Percentiles rank a stretch among this genome's conserved stretches.
phyloP scores from a whole-genome alignment of 2,888 invertebrate species.

The Clunio marinus region DNA sequence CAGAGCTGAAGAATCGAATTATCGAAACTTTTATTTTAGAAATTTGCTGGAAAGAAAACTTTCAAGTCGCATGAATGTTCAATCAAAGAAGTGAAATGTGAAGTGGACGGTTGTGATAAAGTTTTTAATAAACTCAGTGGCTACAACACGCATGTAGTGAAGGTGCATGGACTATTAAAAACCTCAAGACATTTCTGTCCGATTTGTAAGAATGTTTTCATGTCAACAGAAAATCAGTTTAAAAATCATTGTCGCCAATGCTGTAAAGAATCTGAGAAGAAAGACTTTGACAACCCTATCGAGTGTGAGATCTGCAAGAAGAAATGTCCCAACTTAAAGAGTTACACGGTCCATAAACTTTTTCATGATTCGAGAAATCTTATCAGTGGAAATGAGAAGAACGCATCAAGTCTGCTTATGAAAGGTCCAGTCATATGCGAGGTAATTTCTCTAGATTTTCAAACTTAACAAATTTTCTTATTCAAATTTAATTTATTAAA shows the following conservation, averaged over 20 bases:
- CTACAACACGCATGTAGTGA: slow-evolving; percentile 11
- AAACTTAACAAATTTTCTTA: neutral
- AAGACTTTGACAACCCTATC: slow-evolving; percentile 12
- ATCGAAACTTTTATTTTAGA: slow-evolving; percentile 11
- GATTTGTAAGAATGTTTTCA: slow-evolving; percentile 14
- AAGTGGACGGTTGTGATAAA: slow-evolving; percentile 1
- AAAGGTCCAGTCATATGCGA: slow-evolving; percentile 19
- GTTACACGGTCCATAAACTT: slow-evolving; percentile 28
- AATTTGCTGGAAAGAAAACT: slow-evolving; percentile 20
- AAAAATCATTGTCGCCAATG: slow-evolving; percentile 14
- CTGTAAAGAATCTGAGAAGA: slow-evolving; percentile 5
- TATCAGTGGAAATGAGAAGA: neutral
- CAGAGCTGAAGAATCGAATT: no score
- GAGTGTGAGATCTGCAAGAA: slow-evolving; percentile 33
- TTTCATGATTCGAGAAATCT: slow-evolving; percentile 17
- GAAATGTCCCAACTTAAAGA: slow-evolving; percentile 21
- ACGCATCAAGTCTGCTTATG: neutral
- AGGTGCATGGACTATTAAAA: neutral
- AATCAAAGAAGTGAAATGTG: slow-evolving; percentile 21
- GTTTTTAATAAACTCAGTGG: slow-evolving; percentile 1
- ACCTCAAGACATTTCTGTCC: slow-evolving; percentile 6
- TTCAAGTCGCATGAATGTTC: slow-evolving; percentile 18
- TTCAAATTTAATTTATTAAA: neutral
- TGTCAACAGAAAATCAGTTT: neutral
- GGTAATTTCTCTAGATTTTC: neutral